Evolutionary conservation across 2,888 invertebrate genomes (phyloP).

Genomic region (Leptinotarsa juncta): DNA sequence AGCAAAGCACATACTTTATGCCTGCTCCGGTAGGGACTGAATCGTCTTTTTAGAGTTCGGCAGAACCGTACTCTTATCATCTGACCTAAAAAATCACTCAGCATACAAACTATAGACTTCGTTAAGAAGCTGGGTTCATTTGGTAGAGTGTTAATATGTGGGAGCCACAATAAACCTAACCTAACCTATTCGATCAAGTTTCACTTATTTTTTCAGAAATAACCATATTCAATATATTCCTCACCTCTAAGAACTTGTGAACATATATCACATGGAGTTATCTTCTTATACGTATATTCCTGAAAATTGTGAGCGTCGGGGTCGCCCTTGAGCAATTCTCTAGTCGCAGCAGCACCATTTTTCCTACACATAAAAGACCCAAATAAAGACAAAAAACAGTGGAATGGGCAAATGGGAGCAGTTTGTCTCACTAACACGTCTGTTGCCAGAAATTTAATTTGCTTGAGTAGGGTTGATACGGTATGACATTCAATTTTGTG

Average conservation of each 20-base stretch:
- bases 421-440: not conserved
- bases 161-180: too few species aligned
- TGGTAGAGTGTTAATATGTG: too few species aligned
- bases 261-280: slow-evolving; percentile 94
- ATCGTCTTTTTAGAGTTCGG: too few species aligned
- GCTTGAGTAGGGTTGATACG: not conserved
- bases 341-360: slow-evolving; percentile 76
- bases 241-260: slow-evolving; percentile 91
- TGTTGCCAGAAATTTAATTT: slow-evolving; percentile 6
- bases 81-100: too few species aligned
- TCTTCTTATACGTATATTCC: slow-evolving; percentile 95
- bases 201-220: not conserved
- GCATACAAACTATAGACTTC: too few species aligned
- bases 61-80: too few species aligned
- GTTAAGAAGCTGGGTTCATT: too few species aligned
- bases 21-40: too few species aligned
- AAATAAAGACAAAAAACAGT: slow-evolving; percentile 16
- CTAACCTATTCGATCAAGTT: too few species aligned
- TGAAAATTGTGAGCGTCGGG: slow-evolving; percentile 87
- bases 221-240: slow-evolving; percentile 41
- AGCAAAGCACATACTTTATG: too few species aligned
- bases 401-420: not conserved
- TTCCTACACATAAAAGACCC: slow-evolving; percentile 70
- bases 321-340: slow-evolving; percentile 71
- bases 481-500: not conserved